Conservation (phyloP, 2,113 vertebrate genomes). For the Crotophaga sulcirostris region DNA sequence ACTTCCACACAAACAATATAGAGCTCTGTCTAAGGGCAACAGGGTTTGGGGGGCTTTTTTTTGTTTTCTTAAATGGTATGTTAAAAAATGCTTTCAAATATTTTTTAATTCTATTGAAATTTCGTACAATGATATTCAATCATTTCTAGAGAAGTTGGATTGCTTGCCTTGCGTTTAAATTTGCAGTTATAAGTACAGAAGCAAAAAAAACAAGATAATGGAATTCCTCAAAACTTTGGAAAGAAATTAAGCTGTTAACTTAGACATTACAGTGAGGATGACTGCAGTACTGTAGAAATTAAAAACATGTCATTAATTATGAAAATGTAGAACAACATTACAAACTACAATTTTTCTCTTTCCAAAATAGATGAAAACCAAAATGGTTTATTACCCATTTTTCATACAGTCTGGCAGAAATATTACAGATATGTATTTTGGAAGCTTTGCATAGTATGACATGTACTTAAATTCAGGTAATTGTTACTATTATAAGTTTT, state of each 20-base stretch:
- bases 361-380: neutral
- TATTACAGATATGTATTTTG: neutral
- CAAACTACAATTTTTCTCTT: neutral
- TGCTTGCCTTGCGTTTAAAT: conserved; percentile 19
- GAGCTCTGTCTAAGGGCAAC: neutral
- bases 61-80: neutral
- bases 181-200: conserved; percentile 7
- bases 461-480: neutral
- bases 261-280: neutral
- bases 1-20: neutral
- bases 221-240: conserved; percentile 10
- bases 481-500: neutral
- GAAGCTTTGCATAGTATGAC: neutral
- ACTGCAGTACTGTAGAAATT: neutral
- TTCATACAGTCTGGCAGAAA: neutral
- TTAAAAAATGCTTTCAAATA: neutral
- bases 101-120: neutral
- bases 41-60: neutral
- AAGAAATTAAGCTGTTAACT: conserved; percentile 11
- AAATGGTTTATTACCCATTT: neutral
- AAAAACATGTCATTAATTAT: neutral
- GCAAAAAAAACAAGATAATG: neutral
- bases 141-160: neutral
- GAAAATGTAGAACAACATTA: neutral
- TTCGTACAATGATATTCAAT: neutral